Evolutionary conservation across 2,888 invertebrate genomes (phyloP).

Genomic region (Prosapia bicincta): DNA sequence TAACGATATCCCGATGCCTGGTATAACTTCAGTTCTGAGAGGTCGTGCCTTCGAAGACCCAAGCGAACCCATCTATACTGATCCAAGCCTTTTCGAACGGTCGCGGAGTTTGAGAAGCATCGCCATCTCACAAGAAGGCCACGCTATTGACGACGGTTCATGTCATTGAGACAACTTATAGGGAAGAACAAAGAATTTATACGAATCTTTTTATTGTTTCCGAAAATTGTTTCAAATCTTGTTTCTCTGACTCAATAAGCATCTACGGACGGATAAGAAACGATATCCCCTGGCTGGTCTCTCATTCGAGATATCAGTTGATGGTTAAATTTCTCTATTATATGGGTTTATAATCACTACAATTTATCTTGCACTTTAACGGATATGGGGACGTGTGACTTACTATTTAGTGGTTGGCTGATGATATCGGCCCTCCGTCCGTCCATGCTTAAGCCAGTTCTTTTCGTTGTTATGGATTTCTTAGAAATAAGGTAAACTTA

Average conservation of each 20-base stretch:
- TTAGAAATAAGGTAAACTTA: background rate
- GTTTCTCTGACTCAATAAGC: background rate
- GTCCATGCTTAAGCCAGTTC: background rate
- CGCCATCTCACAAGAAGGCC: constrained; percentile 37
- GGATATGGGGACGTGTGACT: background rate
- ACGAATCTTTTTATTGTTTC: background rate
- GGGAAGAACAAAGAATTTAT: background rate
- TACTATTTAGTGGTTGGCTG: background rate
- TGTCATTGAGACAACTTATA: background rate
- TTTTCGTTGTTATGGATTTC: background rate
- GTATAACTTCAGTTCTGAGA: constrained; percentile 21
- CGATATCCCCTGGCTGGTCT: background rate
- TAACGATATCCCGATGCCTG: constrained; percentile 16
- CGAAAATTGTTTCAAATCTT: background rate
- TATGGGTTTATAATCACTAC: background rate
- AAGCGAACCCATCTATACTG: constrained; percentile 90
- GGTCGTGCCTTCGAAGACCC: constrained; percentile 73
- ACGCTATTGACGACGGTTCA: constrained; percentile 31
- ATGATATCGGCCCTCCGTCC: background rate
- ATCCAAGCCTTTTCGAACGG: constrained; percentile 85
- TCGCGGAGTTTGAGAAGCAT: constrained; percentile 63
- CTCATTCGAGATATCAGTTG: background rate
- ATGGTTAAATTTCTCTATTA: background rate
- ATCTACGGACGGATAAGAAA: background rate
- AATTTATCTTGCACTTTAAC: background rate